Conservation (phyloP, 2,797 vertebrate genomes). For the Acanthurus tractus region DNA sequence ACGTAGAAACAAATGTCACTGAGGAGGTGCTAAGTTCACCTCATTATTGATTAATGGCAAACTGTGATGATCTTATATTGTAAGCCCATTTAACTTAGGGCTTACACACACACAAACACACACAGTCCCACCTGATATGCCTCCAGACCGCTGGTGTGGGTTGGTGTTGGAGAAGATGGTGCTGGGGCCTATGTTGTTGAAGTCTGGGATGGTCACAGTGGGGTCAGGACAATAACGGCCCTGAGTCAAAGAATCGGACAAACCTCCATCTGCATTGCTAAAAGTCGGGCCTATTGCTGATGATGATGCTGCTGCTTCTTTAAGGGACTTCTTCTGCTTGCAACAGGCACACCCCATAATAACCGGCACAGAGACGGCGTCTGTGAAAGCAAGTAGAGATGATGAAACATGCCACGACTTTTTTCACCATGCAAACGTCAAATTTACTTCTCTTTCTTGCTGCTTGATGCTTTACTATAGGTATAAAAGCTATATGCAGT, state of each 20-base stretch:
- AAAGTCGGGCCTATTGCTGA: constrained; percentile 55
- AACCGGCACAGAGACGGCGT: constrained; percentile 76
- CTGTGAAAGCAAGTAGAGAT: constrained; percentile 55
- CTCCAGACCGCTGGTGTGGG: constrained; percentile 62
- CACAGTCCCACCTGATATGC: constrained; percentile 73
- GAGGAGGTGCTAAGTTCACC: not conserved
- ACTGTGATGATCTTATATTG: not conserved
- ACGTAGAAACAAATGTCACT: not conserved
- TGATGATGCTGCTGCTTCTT: constrained; percentile 60
- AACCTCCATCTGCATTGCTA: constrained; percentile 68
- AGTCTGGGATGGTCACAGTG: constrained; percentile 85
- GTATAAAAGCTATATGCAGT: not conserved
- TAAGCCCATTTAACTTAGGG: not conserved
- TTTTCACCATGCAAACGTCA: not conserved
- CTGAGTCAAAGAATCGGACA: constrained; percentile 65
- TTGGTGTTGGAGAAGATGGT: constrained; percentile 68
- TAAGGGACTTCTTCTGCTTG: constrained; percentile 88
- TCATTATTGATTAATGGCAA: not conserved
- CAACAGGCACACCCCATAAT: constrained; percentile 97
- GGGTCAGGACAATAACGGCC: constrained; percentile 84
- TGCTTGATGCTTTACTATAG: not conserved
- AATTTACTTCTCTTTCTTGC: not conserved
- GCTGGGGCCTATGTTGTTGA: constrained; percentile 87
- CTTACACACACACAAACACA: constrained; percentile 38
- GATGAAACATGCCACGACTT: not conserved